Evolutionary conservation across 1,140 invertebrate genomes (phyloP).

Genomic region (Drosophila albomicans): DNA sequence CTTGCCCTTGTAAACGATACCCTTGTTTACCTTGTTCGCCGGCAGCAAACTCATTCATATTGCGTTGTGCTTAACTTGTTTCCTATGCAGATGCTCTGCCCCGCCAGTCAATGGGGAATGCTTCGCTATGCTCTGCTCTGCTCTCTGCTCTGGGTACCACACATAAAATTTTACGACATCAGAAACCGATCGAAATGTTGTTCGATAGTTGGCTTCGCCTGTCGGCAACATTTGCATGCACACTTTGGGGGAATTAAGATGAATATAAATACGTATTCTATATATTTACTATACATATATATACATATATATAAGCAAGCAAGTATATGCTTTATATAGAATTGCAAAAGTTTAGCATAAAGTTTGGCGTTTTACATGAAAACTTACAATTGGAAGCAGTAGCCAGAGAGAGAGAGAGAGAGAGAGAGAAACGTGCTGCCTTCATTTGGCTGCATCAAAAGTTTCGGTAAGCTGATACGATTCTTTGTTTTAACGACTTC

Average conservation of each 20-base stretch:
- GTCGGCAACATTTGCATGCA: slow-evolving; percentile 75
- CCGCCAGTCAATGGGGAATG: slow-evolving; percentile 32
- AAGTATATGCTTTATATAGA: slow-evolving; percentile 32
- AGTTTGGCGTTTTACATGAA: slow-evolving; percentile 78
- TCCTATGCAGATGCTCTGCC: slow-evolving; percentile 52
- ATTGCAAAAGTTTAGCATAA: slow-evolving; percentile 78
- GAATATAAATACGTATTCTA: slow-evolving; percentile 35
- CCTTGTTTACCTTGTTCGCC: slow-evolving; percentile 58
- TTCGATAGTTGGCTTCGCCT: slow-evolving; percentile 61
- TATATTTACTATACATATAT: not conserved
- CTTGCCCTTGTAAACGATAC: slow-evolving; percentile 55
- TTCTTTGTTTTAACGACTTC: slow-evolving; percentile 82
- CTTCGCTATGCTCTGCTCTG: slow-evolving; percentile 3
- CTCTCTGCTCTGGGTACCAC: too few species aligned
- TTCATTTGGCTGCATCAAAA: slow-evolving; percentile 50
- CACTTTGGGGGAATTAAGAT: slow-evolving; percentile 70
- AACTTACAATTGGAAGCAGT: slow-evolving; percentile 74
- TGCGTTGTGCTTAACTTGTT: slow-evolving; percentile 52
- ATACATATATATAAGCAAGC: not conserved
- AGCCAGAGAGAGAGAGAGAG: slow-evolving; percentile 18
- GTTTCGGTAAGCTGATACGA: slow-evolving; percentile 73
- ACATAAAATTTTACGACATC: slow-evolving; percentile 77
- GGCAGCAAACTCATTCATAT: slow-evolving; percentile 47
- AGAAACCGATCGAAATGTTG: slow-evolving; percentile 45
- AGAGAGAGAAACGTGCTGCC: slow-evolving; percentile 34